phyloP scores from a whole-genome alignment of 2,888 invertebrate genomes.

The Agonum fuliginosum region DNA sequence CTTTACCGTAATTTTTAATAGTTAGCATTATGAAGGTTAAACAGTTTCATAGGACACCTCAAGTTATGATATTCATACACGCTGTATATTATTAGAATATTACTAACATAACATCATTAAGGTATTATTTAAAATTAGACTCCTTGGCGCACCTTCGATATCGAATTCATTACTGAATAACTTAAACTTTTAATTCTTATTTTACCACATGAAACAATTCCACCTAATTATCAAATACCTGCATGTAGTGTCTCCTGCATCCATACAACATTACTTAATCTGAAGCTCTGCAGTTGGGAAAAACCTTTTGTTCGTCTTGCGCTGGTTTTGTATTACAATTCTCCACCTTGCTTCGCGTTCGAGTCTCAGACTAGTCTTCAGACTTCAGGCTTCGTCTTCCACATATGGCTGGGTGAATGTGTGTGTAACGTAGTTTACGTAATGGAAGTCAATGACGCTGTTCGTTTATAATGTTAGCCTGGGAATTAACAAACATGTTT shows the following conservation, averaged over 20 bases:
- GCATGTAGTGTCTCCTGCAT: neutral
- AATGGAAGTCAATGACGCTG: constrained; percentile 35
- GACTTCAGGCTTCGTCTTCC: neutral
- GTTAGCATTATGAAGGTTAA: too few species aligned
- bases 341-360: neutral
- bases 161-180: too few species aligned
- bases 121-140: too few species aligned
- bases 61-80: too few species aligned
- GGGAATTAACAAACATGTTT: constrained; percentile 40
- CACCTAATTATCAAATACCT: too few species aligned
- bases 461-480: constrained; percentile 29
- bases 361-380: neutral
- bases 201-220: too few species aligned
- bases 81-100: too few species aligned
- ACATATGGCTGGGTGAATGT: neutral
- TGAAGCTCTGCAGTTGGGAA: neutral
- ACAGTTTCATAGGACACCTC: too few species aligned
- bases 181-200: too few species aligned
- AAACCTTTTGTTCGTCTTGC: constrained; percentile 35
- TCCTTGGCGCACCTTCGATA: too few species aligned
- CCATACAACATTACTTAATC: constrained; percentile 3
- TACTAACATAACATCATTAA: too few species aligned
- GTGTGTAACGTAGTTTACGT: constrained; percentile 27
- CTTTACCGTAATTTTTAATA: too few species aligned
- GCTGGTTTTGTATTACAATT: constrained; percentile 45